phyloP scores from a whole-genome alignment of 2,797 vertebrate species.

The Trichosurus vulpecula region DNA sequence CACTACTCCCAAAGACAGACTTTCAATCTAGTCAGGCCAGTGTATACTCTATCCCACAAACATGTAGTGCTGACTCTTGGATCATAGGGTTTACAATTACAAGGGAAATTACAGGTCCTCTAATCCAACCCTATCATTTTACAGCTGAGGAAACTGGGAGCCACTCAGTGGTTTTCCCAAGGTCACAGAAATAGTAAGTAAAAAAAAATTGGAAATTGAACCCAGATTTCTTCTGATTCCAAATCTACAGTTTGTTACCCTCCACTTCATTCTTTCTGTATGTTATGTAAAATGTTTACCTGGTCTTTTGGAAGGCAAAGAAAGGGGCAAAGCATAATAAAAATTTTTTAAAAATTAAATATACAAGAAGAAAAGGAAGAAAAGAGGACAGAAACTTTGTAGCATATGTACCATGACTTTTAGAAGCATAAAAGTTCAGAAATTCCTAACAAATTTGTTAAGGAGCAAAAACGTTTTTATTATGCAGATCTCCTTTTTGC shows the following conservation, averaged over 20 bases:
- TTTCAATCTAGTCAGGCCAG: neutral
- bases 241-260: neutral
- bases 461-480: constrained; percentile 29
- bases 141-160: neutral
- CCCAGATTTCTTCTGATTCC: neutral
- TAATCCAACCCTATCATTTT: neutral
- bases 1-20: neutral
- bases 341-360: neutral
- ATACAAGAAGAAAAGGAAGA: neutral
- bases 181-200: neutral
- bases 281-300: neutral
- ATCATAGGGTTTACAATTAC: neutral
- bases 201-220: neutral
- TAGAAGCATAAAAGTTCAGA: neutral
- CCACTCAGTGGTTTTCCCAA: neutral
- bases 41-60: neutral
- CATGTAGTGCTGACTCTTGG: neutral
- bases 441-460: constrained; percentile 15
- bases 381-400: neutral
- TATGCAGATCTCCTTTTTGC: neutral
- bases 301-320: neutral
- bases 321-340: neutral
- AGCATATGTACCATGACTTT: neutral
- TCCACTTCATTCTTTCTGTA: neutral
- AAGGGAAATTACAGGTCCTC: neutral